Percentiles rank a stretch among this genome's conserved stretches.
phyloP scores from a whole-genome alignment of 2,888 invertebrate species.

The Lepeophtheirus nordmannii region DNA sequence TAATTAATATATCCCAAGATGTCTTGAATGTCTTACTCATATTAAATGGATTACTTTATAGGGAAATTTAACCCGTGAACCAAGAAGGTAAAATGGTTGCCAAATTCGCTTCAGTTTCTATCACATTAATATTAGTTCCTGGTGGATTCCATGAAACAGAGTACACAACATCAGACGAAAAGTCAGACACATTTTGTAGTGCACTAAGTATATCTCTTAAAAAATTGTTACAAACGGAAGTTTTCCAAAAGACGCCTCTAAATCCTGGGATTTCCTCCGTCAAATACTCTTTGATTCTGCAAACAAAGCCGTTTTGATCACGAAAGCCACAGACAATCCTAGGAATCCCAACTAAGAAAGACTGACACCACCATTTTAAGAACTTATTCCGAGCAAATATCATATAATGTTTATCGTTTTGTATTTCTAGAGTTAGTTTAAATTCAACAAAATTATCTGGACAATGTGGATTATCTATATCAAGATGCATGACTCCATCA shows the following conservation, averaged over 20 bases:
- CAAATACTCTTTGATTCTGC: conserved; percentile 40
- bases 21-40: too few relatives aligned
- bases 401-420: conserved; percentile 41
- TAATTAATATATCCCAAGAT: too few relatives aligned
- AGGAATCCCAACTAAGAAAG: conserved; percentile 52
- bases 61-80: background rate
- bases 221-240: conserved; percentile 51
- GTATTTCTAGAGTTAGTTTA: conserved; percentile 48
- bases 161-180: background rate
- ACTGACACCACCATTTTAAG: conserved; percentile 63
- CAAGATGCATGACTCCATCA: conserved; percentile 43
- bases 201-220: conserved; percentile 45
- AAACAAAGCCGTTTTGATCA: conserved; percentile 50
- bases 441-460: conserved; percentile 45
- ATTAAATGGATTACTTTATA: too few relatives aligned
- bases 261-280: conserved; percentile 43
- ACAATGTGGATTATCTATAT: background rate
- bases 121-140: background rate
- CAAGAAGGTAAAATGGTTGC: background rate
- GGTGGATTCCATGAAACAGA: background rate
- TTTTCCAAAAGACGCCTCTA: conserved; percentile 37
- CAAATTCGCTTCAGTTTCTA: background rate
- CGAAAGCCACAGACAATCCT: conserved; percentile 54
- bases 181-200: conserved; percentile 37
- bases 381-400: conserved; percentile 37